Evolutionary conservation across 64 coral and sea anemone species (phyloP).

Genomic region (Montipora efflorescens): DNA sequence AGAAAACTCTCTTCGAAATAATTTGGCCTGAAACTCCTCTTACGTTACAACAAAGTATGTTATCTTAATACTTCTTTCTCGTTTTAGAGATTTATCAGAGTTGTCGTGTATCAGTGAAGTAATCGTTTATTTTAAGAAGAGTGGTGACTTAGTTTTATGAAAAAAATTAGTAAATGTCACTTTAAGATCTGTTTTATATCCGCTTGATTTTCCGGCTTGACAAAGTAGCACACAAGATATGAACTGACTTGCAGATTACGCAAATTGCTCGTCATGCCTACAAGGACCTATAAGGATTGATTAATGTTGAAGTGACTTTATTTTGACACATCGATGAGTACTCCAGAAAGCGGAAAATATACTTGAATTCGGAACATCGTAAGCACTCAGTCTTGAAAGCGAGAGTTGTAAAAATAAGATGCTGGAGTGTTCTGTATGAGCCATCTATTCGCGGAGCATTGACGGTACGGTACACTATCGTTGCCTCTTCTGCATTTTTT

Average conservation of each 20-base stretch:
- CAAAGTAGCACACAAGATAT: background rate
- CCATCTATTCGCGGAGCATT: background rate
- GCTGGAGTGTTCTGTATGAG: background rate
- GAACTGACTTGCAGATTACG: background rate
- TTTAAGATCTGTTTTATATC: slow-evolving; percentile 3
- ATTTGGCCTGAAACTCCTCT: background rate
- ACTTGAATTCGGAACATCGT: background rate
- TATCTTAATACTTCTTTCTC: slow-evolving; percentile 1
- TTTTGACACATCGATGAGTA: background rate
- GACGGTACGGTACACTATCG: background rate
- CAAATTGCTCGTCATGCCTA: background rate
- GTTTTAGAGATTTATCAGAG: slow-evolving; percentile 18
- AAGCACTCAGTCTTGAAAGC: background rate
- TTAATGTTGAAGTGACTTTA: background rate
- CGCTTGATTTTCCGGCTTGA: slow-evolving; percentile 14
- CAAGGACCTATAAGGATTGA: background rate
- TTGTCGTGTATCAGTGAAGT: slow-evolving; percentile 13
- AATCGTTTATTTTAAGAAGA: slow-evolving; percentile 22
- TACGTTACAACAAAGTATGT: slow-evolving; percentile 26
- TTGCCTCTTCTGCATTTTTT: background rate
- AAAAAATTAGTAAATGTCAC: slow-evolving; percentile 8
- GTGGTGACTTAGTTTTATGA: slow-evolving; percentile 23
- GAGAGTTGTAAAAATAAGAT: background rate
- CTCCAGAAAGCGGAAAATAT: background rate
- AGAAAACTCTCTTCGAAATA: background rate